A percentile compares a stretch with the other conserved stretches of the same genome.
Conservation (phyloP, 2,888 invertebrate species). For the Campaea margaritaria region DNA sequence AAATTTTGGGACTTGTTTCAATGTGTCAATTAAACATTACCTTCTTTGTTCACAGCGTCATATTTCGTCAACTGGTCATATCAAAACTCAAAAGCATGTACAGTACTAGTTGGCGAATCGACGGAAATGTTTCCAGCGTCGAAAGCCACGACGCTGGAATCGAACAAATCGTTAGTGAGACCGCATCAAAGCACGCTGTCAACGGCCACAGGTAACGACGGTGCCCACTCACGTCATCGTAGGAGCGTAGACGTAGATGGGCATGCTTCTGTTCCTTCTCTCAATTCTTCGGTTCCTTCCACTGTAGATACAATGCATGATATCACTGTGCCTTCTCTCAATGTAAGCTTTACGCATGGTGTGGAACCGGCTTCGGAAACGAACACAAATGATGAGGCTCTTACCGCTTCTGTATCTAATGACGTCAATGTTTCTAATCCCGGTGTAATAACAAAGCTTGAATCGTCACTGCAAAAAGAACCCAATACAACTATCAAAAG, state of each 20-base stretch:
- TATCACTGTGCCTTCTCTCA: constrained; percentile 71
- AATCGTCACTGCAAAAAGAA: constrained; percentile 35
- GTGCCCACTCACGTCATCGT: constrained; percentile 87
- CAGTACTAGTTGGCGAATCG: constrained; percentile 93
- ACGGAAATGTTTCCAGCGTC: constrained; percentile 88
- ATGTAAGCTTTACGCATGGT: constrained; percentile 82
- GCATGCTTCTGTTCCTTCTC: constrained; percentile 82
- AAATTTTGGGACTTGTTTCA: constrained; percentile 11
- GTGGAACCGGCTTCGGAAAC: constrained; percentile 57
- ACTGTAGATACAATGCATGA: constrained; percentile 81
- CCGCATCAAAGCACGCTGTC: constrained; percentile 86
- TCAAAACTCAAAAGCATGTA: constrained; percentile 92
- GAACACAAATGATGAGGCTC: constrained; percentile 50
- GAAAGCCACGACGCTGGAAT: constrained; percentile 88
- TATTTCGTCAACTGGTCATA: constrained; percentile 94
- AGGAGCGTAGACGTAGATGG: constrained; percentile 88
- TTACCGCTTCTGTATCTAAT: constrained; percentile 68
- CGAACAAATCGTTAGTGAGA: constrained; percentile 89
- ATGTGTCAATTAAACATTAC: neutral
- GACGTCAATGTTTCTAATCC: constrained; percentile 60
- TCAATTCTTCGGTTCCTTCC: constrained; percentile 74
- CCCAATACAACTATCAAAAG: neutral
- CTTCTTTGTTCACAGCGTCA: constrained; percentile 86
- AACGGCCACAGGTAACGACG: constrained; percentile 82
- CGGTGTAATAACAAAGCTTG: constrained; percentile 67